Conservation (phyloP, 1,140 invertebrate genomes). For the Littorina saxatilis region DNA sequence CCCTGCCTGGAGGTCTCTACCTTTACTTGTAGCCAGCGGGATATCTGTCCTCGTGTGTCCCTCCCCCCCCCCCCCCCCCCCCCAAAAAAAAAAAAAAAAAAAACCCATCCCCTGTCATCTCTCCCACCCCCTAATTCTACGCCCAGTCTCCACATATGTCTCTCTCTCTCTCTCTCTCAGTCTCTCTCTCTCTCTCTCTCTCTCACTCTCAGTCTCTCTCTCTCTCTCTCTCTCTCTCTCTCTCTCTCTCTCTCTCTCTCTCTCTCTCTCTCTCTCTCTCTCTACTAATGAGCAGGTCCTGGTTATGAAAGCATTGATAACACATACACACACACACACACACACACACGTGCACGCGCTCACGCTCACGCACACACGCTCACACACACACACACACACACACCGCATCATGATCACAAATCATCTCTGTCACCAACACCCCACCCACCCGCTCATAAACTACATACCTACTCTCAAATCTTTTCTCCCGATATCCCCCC, state of each 20-base stretch:
- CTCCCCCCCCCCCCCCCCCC: too few relatives aligned
- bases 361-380: neutral
- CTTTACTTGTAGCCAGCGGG: too few relatives aligned
- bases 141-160: too few relatives aligned
- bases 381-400: slow-evolving; percentile 1
- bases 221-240: slow-evolving; percentile 15
- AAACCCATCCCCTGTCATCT: too few relatives aligned
- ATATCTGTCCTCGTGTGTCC: too few relatives aligned
- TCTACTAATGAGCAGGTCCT: neutral
- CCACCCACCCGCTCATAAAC: neutral
- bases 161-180: too few relatives aligned
- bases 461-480: neutral
- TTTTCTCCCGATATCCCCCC: too few relatives aligned
- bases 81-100: too few relatives aligned
- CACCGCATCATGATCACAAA: neutral
- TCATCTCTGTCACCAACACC: neutral
- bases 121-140: too few relatives aligned
- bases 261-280: neutral
- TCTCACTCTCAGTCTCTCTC: neutral
- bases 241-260: slow-evolving; percentile 15
- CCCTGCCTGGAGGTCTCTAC: too few relatives aligned
- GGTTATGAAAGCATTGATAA: neutral
- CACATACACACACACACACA: too few relatives aligned
- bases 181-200: neutral
- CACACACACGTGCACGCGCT: neutral